Percentiles rank a stretch among this genome's conserved stretches.
phyloP scores from a whole-genome alignment of 2,888 invertebrate species.

The Spodoptera littoralis region DNA sequence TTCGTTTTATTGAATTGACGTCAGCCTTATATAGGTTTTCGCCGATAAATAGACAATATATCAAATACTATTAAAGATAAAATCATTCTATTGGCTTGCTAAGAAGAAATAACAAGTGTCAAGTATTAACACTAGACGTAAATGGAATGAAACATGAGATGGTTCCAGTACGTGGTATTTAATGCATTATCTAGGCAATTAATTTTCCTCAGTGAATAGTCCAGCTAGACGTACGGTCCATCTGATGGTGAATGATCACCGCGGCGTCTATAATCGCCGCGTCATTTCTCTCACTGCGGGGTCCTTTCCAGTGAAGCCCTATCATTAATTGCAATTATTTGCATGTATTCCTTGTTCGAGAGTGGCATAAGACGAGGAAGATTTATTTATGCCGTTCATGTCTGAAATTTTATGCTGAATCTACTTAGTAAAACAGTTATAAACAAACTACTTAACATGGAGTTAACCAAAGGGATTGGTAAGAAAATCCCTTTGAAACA shows the following conservation, averaged over 20 bases:
- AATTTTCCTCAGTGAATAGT: slow-evolving; percentile 40
- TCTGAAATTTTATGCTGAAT: neutral
- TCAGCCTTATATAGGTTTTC: slow-evolving; percentile 13
- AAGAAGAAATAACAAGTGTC: slow-evolving; percentile 39
- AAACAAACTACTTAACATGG: neutral
- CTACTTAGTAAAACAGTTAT: neutral
- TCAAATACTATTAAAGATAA: slow-evolving; percentile 28
- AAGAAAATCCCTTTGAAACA: neutral
- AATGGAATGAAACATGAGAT: slow-evolving; percentile 48
- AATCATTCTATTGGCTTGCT: slow-evolving; percentile 17
- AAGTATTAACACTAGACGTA: slow-evolving; percentile 41
- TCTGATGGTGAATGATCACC: slow-evolving; percentile 39
- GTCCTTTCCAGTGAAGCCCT: slow-evolving; percentile 25
- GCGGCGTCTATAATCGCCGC: slow-evolving; percentile 21
- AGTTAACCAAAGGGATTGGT: neutral
- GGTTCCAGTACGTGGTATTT: slow-evolving; percentile 36
- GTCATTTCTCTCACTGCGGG: slow-evolving; percentile 44
- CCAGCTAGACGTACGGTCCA: slow-evolving; percentile 18
- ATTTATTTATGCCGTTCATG: slow-evolving; percentile 3
- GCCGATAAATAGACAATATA: slow-evolving; percentile 26
- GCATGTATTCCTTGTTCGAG: neutral
- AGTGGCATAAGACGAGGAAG: neutral
- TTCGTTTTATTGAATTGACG: slow-evolving; percentile 28
- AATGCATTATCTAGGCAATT: slow-evolving; percentile 47
- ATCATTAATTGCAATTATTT: slow-evolving; percentile 17